These are phyloP conservation scores for Alouatta palliata DNA, from an alignment of 2,113 vertebrate species.

Conservation along the genomic window DNA sequence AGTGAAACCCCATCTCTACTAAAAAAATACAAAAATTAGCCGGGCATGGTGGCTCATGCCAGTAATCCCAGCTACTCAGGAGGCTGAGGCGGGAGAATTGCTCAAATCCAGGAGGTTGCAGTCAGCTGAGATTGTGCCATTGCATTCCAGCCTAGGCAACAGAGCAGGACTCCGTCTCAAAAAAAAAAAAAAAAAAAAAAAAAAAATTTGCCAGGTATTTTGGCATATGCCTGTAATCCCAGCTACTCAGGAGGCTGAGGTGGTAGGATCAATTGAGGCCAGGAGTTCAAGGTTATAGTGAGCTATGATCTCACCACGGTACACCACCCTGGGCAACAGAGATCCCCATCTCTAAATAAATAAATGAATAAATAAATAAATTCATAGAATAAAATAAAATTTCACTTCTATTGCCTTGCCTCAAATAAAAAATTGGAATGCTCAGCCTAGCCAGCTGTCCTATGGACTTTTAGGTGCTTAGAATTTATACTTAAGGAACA, in stretches of 20 bases:
- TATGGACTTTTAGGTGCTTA: neutral
- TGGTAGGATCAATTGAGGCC: neutral
- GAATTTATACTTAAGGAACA: slow-evolving; percentile 42
- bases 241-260: neutral
- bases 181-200: neutral
- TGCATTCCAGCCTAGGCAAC: neutral
- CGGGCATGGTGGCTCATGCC: neutral
- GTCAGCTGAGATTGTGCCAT: too few species aligned
- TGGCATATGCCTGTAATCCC: neutral
- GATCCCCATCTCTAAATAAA: neutral
- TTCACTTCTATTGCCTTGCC: neutral
- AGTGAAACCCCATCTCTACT: neutral
- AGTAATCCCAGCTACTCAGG: neutral
- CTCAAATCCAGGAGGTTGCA: neutral
- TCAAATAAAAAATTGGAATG: neutral
- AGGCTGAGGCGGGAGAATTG: neutral
- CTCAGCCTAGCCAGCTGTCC: neutral
- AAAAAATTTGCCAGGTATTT: neutral
- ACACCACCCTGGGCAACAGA: neutral
- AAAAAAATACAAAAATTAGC: neutral
- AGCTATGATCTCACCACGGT: too few species aligned
- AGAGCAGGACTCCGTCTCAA: neutral
- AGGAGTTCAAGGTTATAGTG: neutral
- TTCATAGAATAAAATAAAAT: neutral
- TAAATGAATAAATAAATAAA: neutral